A percentile compares a stretch with the other conserved stretches of the same genome.
Evolutionary conservation across 1,140 invertebrate genomes (phyloP).

Genomic region (Drosophila saltans): DNA sequence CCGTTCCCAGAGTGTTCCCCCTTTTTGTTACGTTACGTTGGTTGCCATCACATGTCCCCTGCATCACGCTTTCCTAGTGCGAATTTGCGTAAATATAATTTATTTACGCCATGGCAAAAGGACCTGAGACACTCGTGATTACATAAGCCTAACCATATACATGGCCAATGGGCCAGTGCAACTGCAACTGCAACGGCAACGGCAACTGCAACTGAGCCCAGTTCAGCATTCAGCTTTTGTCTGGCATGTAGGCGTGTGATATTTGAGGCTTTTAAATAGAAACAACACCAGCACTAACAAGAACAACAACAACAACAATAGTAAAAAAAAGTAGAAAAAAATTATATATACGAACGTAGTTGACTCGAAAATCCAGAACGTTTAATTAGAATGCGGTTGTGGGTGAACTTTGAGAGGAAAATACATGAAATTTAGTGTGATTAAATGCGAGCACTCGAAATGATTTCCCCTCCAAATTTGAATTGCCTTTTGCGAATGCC

Average conservation of each 20-base stretch:
- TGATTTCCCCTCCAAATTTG: not conserved
- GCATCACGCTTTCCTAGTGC: constrained; percentile 64
- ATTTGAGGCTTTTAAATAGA: constrained; percentile 73
- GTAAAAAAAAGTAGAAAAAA: not conserved
- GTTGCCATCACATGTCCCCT: constrained; percentile 24
- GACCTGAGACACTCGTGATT: constrained; percentile 56
- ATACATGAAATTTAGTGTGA: constrained; percentile 6
- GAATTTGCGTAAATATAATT: constrained; percentile 82
- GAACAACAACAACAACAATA: not conserved
- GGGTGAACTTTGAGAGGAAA: not conserved
- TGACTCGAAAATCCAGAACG: constrained; percentile 56
- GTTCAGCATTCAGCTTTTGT: constrained; percentile 38
- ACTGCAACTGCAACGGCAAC: not conserved
- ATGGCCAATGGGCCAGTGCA: constrained; percentile 2
- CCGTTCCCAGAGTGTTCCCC: too few species aligned
- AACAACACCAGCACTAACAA: constrained; percentile 37
- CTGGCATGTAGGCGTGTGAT: constrained; percentile 53
- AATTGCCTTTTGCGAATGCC: not conserved
- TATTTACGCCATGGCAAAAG: constrained; percentile 76
- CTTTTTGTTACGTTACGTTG: not conserved
- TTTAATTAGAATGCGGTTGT: constrained; percentile 75
- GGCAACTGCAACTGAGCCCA: constrained; percentile 38
- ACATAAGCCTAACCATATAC: constrained; percentile 60
- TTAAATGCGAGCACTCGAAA: not conserved
- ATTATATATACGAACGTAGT: constrained; percentile 8